Evolutionary conservation across 2,888 invertebrate species (phyloP), one percentile per base, ranked within the genome.

Genomic region (Blera fallax): DNA sequence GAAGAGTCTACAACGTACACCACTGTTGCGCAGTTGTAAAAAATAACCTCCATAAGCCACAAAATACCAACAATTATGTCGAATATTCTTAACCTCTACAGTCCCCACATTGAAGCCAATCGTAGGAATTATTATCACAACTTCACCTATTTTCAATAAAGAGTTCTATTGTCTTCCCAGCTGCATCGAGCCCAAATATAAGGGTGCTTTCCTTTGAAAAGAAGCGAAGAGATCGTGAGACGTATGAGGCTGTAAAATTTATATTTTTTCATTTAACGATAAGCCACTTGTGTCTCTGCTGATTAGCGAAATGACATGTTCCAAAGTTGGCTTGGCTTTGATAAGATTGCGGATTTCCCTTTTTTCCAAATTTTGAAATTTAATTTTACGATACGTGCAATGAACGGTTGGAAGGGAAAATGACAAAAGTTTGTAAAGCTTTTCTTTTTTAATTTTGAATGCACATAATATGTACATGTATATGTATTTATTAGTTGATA

Each of bases 31-130:
- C 89, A 89, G 80, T 90, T 89, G 27, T 80, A 88, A 32, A 85
- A 90, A 54, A 91, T 72, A 90, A 89, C n/a, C 88, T 87, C 91
- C 91, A 91, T 79, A 91, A 81, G 4, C 87, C 76, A 0, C 91
- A 89, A 24, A 90, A 73, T 91, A 90, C 90, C 90, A 91, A 7
- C 91, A 88, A 0, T 90, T 90, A 45, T 91, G 89, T 3, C 88
- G 88, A 27, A 90, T 81, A n/a, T 90, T 90, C 60, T 89, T 90
- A 52, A 90, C 90, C 43, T 90, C 88, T 3, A 90, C 88, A 4
- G 89, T 89, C 73, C 90, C 90, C 0, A 90, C 90, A 87, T 91
- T 90, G 16, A 90, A 90, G 0, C 91, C 91, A 65, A 90, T 89
- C 4, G 91, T 91, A 1, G 90, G 90, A 65, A 91, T 89, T 3